These are phyloP conservation scores for Threskiornis aethiopicus DNA, from an alignment of 2,797 vertebrate genomes.

Conservation along the genomic window DNA sequence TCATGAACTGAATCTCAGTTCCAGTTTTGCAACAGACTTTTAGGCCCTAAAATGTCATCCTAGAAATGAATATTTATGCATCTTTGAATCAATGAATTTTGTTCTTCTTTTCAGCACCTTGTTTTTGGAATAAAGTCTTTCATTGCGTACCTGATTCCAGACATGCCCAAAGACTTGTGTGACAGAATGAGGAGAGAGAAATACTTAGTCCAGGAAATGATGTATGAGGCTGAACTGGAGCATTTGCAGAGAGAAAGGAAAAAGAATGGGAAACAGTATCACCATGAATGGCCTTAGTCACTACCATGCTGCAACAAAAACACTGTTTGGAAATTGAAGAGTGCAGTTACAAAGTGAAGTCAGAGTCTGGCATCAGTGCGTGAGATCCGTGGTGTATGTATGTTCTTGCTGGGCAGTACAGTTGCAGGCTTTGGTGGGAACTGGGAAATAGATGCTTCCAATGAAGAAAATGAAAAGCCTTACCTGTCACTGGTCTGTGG, in stretches of 20 bases:
- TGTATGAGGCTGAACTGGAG: constrained; percentile 97
- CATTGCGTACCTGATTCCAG: constrained; percentile 98
- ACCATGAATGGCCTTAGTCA: constrained; percentile 98
- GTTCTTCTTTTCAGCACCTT: constrained; percentile 85
- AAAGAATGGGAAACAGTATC: constrained; percentile 93
- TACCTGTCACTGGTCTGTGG: not conserved
- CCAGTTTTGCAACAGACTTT: not conserved
- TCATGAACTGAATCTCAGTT: not conserved
- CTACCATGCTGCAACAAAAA: not conserved
- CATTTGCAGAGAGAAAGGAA: constrained; percentile 94
- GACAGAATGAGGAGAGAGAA: constrained; percentile 97
- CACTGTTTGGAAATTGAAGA: not conserved
- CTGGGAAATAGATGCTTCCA: not conserved
- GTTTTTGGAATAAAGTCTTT: constrained; percentile 99
- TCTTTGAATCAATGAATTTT: not conserved
- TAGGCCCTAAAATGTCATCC: not conserved
- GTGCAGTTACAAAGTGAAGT: not conserved
- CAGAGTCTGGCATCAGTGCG: not conserved
- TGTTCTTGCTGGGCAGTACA: constrained; percentile 18
- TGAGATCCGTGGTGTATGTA: not conserved
- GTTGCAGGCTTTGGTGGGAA: not conserved
- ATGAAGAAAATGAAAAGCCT: not conserved
- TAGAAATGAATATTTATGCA: not conserved
- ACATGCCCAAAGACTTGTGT: constrained; percentile 95
- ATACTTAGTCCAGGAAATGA: constrained; percentile 99